Base-by-base conservation (phyloP, 2,888 invertebrate genomes). In the Calameuta idolon region DNA sequence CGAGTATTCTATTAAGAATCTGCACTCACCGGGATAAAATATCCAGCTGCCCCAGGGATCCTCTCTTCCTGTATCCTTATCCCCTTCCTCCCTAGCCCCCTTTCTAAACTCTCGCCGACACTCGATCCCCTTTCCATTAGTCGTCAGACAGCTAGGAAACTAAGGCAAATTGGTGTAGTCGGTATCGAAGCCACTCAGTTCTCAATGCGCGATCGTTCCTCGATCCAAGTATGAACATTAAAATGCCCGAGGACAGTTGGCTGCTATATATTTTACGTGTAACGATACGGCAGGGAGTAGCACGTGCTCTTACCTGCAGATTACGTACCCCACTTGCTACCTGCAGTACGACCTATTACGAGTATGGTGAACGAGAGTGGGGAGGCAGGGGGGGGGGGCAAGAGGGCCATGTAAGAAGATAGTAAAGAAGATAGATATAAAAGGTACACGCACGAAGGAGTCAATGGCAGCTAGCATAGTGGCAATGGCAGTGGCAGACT, bases 1-100 rank as follows among this genome's bases (percentile, higher is more conserved):
- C 87, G 89, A 87, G 88, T 87, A 88, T 88, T 88, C 89, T 89
- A 88, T 88, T 88, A 89, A 88, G 88, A 87, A 87, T 88, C 80
- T 85, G 87, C 73, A 55, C 55, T 55, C 55, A 55, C 55, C 1
- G 55, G 9, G 23, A 55, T 55, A 85, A 86, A 84, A 85, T 83
- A 81, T 79, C 80, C 81, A 75, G 79, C 78, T 37, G 80, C 76
- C 69, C 77, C 74, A 79, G 81, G 78, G 74, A 79, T 80, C 69
- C 80, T 77, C 79, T 76, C 80, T 76, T 79, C 77, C 68, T 79
- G 78, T 77, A 77, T 75, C 75, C 75, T 74, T 75, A 34, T 40
- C 73, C 33, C 79, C n/a, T 34, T n/a, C 34, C 68, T 2, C n/a
- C 71, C 69, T 73, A 37, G 69, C 69, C 69, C 23, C 69, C 69